Conservation (phyloP, 1,140 invertebrate species). For the Anthonomus grandis region DNA sequence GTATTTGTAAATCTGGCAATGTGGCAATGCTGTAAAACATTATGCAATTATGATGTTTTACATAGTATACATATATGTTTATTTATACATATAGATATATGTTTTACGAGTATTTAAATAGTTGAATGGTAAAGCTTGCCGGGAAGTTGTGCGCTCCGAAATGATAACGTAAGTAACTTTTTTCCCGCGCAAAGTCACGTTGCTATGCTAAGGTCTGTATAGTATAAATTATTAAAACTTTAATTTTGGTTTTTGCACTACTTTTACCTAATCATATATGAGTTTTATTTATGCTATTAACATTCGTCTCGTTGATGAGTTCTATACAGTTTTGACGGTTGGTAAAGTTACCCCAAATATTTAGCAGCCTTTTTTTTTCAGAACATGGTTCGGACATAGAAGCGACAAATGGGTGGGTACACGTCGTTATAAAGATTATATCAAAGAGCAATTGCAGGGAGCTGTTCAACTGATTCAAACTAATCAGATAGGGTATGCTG, state of each 20-base stretch:
- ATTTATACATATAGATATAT: too few relatives aligned
- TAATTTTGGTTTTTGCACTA: neutral
- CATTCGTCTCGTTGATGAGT: neutral
- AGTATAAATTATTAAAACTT: constrained; percentile 1
- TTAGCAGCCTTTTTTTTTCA: too few relatives aligned
- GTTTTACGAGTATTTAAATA: too few relatives aligned
- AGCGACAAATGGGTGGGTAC: neutral
- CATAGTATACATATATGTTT: too few relatives aligned
- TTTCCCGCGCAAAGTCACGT: neutral
- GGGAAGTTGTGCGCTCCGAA: too few relatives aligned
- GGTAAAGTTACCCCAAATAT: too few relatives aligned
- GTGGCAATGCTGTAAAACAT: too few relatives aligned
- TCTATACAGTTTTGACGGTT: too few relatives aligned
- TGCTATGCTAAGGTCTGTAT: constrained; percentile 2
- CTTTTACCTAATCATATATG: constrained; percentile 1
- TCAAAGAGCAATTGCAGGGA: neutral
- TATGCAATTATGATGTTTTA: too few relatives aligned
- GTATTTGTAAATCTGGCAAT: too few relatives aligned
- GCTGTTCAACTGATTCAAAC: neutral
- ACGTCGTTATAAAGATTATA: constrained; percentile 2
- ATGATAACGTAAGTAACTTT: too few relatives aligned
- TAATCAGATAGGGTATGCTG: neutral
- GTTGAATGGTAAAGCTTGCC: too few relatives aligned
- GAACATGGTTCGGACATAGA: neutral
- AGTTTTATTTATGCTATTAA: neutral